Base-by-base conservation (phyloP, 2,888 invertebrate species). In the Pachymerium ferrugineum region DNA sequence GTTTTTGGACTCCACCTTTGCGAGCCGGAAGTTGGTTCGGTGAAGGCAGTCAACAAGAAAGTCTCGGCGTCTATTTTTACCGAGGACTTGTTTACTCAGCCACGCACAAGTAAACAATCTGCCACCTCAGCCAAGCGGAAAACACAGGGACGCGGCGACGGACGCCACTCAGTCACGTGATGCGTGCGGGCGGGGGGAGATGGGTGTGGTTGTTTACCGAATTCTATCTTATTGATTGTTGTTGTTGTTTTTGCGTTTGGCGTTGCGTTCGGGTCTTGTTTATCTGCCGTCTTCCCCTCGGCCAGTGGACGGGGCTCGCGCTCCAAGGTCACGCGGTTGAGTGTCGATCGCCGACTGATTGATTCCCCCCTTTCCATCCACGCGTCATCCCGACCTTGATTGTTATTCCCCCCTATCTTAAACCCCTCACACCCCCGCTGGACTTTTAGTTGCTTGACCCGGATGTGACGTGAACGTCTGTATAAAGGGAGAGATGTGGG, bases 71-170 rank as follows among this genome's bases (percentile, higher is more conserved):
- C 69, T 69, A 69, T 69, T 69, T 69, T 69, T 69, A 69, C 69
- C 33, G 31, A 33, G 69, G 30, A 30, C 69, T 69, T 69, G 69
- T 69, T 69, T 69, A 69, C 69, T 69, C 69, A 69, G 69, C 31
- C 69, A 33, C 69, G 31, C 30, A 29, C 69, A 69, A 69, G 69
- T 69, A 69, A 69, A 69, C 69, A 69, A 69, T 30, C 31, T 33
- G 69, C 69, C 69, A 69, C 69, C 69, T 69, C 69, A 30, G 33
- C 69, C 54, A 54, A 54, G 54, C 54, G 54, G 54, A 69, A 33
- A 69, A 69, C 30, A 69, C 69, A 69, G 31, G 30, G 31, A 69
- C 29, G 6, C 69, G 69, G 69, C 69, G 31, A 29, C 69, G 30
- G 69, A 30, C 30, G 69, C 69, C 25, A 29, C 54, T 54, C 54